Evolutionary conservation across 2,113 vertebrate species (phyloP).

Genomic region (Epinephelus cyanopodus): DNA sequence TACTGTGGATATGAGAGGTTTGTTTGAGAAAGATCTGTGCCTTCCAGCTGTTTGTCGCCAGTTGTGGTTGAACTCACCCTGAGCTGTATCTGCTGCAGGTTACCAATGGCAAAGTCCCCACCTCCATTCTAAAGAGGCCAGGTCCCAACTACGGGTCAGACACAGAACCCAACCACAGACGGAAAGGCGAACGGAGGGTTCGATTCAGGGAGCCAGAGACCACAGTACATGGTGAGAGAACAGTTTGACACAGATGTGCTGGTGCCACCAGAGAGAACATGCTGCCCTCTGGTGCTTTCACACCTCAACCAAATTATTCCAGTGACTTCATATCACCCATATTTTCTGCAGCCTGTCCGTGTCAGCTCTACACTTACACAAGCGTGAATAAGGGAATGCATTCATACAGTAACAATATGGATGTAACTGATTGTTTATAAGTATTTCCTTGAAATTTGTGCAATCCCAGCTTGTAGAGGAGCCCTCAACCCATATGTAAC

Average conservation of each 20-base stretch:
- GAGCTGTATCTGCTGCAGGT: slow-evolving; percentile 62
- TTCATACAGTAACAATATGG: background rate
- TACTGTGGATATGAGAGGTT: background rate
- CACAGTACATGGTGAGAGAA: slow-evolving; percentile 87
- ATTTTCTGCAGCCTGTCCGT: background rate
- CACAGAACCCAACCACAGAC: slow-evolving; percentile 70
- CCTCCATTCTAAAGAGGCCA: slow-evolving; percentile 90
- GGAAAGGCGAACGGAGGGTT: slow-evolving; percentile 87
- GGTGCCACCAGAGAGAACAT: slow-evolving; percentile 21
- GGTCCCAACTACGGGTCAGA: slow-evolving; percentile 56
- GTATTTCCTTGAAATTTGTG: background rate
- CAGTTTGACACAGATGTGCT: slow-evolving; percentile 15
- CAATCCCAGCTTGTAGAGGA: background rate
- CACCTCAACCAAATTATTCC: background rate
- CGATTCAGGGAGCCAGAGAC: slow-evolving; percentile 92
- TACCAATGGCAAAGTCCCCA: slow-evolving; percentile 81
- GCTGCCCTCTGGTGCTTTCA: slow-evolving; percentile 55
- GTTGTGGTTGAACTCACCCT: background rate
- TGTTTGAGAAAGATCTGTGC: slow-evolving; percentile 2
- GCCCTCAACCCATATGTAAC: background rate
- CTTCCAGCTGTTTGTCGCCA: background rate
- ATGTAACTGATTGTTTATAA: slow-evolving; percentile 1
- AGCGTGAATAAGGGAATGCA: background rate
- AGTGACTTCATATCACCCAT: background rate
- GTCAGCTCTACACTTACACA: background rate